Conservation (phyloP, 2,888 invertebrate species). For the Arenicola marina region DNA sequence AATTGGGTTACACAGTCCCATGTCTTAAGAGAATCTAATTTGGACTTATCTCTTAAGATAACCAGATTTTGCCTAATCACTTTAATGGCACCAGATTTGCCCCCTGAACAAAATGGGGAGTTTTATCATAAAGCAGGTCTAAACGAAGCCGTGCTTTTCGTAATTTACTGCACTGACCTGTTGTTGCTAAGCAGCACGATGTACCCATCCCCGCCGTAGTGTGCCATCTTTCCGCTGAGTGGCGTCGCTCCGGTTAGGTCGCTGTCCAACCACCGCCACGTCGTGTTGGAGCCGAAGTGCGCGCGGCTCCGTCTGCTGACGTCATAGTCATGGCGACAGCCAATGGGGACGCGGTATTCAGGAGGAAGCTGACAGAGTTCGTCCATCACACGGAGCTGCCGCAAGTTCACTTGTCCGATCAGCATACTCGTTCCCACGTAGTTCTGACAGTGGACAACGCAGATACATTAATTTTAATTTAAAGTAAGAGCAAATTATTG, state of each 20-base stretch:
- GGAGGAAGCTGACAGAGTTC: conserved; percentile 35
- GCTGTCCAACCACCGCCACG: conserved; percentile 8
- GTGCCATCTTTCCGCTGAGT: conserved; percentile 38
- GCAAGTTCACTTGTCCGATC: conserved; percentile 48
- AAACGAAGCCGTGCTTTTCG: no score
- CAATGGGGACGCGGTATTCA: neutral
- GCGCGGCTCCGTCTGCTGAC: neutral
- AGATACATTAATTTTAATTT: no score
- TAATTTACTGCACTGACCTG: no score
- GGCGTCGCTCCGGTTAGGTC: conserved; percentile 12
- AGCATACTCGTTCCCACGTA: conserved; percentile 28
- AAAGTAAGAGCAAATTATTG: no score
- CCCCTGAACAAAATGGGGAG: no score
- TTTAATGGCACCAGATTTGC: no score
- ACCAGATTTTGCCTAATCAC: no score
- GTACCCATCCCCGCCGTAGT: conserved; percentile 49
- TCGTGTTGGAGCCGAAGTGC: conserved; percentile 17
- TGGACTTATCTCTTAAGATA: no score
- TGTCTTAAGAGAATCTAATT: no score
- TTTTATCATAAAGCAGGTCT: no score
- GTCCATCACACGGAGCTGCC: conserved; percentile 42
- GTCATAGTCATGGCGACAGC: neutral
- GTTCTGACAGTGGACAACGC: conserved; percentile 2
- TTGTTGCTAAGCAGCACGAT: conserved; percentile 13
- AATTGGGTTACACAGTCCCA: no score